Evolutionary conservation across 2,888 invertebrate genomes (phyloP).

Genomic region (Perizoma flavofasciatum): DNA sequence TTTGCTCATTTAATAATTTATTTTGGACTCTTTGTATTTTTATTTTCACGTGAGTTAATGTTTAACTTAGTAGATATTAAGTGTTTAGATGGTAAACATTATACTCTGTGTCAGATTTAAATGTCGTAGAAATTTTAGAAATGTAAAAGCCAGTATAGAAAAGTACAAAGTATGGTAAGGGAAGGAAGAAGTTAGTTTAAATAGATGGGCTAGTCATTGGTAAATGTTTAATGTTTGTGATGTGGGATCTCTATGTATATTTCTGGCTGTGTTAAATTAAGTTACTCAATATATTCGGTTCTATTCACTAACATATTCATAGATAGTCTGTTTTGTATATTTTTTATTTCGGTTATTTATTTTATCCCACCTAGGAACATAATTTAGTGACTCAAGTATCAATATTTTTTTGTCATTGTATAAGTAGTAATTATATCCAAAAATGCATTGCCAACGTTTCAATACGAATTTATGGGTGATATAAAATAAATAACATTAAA

Average conservation of each 20-base stretch:
- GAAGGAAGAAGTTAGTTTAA: slow-evolving; percentile 29
- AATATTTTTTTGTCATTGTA: slow-evolving; percentile 17
- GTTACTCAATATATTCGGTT: background rate
- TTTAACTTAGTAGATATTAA: slow-evolving; percentile 37
- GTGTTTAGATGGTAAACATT: slow-evolving; percentile 50
- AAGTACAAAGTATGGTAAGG: slow-evolving; percentile 40
- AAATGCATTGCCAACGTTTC: slow-evolving; percentile 40
- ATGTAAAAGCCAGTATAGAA: slow-evolving; percentile 34
- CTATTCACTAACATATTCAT: too few relatives aligned
- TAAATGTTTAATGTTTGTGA: slow-evolving; percentile 33
- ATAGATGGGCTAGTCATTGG: slow-evolving; percentile 52
- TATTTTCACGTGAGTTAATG: slow-evolving; percentile 21
- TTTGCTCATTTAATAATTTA: slow-evolving; percentile 17
- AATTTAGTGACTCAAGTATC: slow-evolving; percentile 5
- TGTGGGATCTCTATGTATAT: slow-evolving; percentile 59
- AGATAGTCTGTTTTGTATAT: too few relatives aligned
- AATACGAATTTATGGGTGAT: slow-evolving; percentile 48
- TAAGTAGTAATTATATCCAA: slow-evolving; percentile 1
- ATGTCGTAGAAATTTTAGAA: slow-evolving; percentile 32
- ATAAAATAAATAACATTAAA: slow-evolving; percentile 16
- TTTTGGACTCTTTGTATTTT: slow-evolving; percentile 21
- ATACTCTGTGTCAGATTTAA: slow-evolving; percentile 43
- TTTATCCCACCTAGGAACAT: too few relatives aligned
- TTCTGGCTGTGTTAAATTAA: slow-evolving; percentile 62
- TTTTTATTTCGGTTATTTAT: too few relatives aligned